phyloP scores from a whole-genome alignment of 2,888 invertebrate genomes.

The Drosophila parthenogenetica region DNA sequence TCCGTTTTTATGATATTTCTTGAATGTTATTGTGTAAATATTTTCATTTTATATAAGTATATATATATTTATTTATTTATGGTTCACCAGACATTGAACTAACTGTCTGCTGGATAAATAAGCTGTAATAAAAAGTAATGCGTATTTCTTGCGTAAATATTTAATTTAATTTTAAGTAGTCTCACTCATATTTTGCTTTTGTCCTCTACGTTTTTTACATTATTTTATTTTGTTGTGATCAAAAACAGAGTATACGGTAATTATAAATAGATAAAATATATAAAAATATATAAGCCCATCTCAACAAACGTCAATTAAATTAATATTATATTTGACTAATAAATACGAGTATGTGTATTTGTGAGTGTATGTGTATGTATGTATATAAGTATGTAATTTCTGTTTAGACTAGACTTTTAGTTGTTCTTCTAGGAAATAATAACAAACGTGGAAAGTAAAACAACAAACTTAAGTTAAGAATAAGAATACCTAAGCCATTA shows the following conservation, averaged over 20 bases:
- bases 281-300: constrained; percentile 18
- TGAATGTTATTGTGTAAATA: constrained; percentile 10
- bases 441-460: constrained; percentile 3
- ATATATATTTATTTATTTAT: neutral
- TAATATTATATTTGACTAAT: constrained; percentile 2
- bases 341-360: neutral
- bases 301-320: constrained; percentile 6
- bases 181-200: constrained; percentile 70
- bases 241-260: constrained; percentile 28
- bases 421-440: neutral
- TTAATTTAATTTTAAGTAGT: constrained; percentile 50
- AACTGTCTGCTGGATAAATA: constrained; percentile 45
- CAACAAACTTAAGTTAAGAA: neutral
- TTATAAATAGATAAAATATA: constrained; percentile 26
- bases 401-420: constrained; percentile 32
- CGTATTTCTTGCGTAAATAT: constrained; percentile 41
- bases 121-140: constrained; percentile 26
- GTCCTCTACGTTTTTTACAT: constrained; percentile 38
- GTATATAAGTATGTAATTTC: constrained; percentile 1
- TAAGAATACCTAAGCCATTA: neutral
- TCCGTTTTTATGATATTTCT: constrained; percentile 8
- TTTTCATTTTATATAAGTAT: neutral
- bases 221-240: neutral
- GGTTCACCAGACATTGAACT: constrained; percentile 37
- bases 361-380: no score